phyloP scores from a whole-genome alignment of 2,888 invertebrate species.

The Macrosiphum euphorbiae region DNA sequence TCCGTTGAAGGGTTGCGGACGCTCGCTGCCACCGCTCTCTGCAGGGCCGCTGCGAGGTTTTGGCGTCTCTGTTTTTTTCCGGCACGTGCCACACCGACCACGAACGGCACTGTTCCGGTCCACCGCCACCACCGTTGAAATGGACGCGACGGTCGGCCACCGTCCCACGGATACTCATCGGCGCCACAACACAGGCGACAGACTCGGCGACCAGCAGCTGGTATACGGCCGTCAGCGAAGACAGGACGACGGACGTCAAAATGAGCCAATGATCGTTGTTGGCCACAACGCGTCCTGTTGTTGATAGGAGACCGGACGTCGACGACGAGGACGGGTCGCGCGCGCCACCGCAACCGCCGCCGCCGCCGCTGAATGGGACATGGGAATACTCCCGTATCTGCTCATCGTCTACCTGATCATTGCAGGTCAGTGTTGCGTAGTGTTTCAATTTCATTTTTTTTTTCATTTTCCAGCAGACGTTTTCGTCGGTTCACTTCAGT shows the following conservation, averaged over 20 bases:
- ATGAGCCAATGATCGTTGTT: neutral
- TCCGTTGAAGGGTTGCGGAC: neutral
- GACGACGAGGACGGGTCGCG: constrained; percentile 54
- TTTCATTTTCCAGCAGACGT: neutral
- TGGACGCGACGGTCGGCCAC: constrained; percentile 45
- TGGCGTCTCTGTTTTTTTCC: neutral
- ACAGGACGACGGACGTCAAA: constrained; percentile 18
- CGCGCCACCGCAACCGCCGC: constrained; percentile 56
- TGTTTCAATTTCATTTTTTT: neutral
- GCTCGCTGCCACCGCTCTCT: neutral
- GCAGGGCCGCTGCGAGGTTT: neutral
- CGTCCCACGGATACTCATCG: neutral
- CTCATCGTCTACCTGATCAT: constrained; percentile 59
- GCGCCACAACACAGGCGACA: neutral
- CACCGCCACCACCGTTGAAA: neutral
- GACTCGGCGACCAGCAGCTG: constrained; percentile 23
- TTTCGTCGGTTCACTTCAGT: neutral
- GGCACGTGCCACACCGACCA: neutral
- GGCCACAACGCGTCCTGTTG: constrained; percentile 35
- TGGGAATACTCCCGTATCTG: constrained; percentile 63
- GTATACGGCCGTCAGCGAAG: constrained; percentile 13
- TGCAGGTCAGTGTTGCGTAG: constrained; percentile 36
- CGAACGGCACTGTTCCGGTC: neutral
- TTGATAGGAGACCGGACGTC: constrained; percentile 29
- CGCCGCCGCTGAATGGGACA: constrained; percentile 64